phyloP scores from a whole-genome alignment of 2,797 vertebrate species.

The Anguilla pacifica region DNA sequence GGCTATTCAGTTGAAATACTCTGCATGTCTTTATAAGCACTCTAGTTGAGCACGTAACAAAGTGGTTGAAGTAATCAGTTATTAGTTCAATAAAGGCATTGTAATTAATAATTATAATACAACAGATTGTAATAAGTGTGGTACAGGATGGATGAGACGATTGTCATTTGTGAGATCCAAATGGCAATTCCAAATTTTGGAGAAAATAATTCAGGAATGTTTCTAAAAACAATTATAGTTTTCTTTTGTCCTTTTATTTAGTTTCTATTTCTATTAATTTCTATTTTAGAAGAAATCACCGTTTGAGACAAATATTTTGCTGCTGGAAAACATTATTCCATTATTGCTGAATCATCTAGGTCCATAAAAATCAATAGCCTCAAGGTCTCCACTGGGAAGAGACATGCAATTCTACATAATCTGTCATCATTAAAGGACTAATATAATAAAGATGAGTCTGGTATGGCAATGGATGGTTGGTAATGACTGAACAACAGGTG shows the following conservation, averaged over 20 bases:
- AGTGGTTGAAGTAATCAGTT: not conserved
- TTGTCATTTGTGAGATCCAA: not conserved
- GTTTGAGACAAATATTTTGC: not conserved
- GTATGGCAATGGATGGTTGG: not conserved
- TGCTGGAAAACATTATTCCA: not conserved
- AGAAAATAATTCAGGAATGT: not conserved
- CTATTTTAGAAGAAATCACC: not conserved
- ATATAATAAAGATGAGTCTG: not conserved
- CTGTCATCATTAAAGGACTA: not conserved
- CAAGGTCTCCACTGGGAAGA: not conserved
- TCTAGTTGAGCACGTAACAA: not conserved
- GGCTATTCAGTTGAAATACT: not conserved
- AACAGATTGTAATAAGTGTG: not conserved
- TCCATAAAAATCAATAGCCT: not conserved
- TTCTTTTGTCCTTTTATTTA: not conserved
- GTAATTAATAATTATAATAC: not conserved
- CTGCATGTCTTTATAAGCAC: not conserved
- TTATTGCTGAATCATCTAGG: not conserved
- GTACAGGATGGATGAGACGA: not conserved
- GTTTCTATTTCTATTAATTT: too few species aligned
- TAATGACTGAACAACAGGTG: constrained; percentile 16
- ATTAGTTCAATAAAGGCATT: not conserved
- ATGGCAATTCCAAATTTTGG: not conserved
- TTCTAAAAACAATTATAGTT: not conserved
- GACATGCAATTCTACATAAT: not conserved